A percentile compares a stretch with the other conserved stretches of the same genome.
Evolutionary conservation across 1,140 invertebrate genomes (phyloP).

Genomic region (Polyergus mexicanus): DNA sequence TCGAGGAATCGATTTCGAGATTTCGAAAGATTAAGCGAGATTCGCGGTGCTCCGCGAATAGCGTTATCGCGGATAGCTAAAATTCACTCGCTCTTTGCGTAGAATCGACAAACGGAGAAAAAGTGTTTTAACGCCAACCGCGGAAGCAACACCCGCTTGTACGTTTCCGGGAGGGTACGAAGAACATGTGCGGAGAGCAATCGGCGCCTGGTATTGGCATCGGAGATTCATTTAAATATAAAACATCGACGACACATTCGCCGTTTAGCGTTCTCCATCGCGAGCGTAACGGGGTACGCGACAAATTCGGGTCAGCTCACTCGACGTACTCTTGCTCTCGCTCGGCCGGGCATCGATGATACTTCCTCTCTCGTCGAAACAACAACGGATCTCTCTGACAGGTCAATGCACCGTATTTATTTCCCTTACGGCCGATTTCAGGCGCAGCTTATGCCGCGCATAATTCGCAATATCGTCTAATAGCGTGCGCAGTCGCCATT

Average conservation of each 20-base stretch:
- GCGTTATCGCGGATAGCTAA: not conserved
- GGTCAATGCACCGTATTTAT: constrained; percentile 39
- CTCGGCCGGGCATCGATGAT: constrained; percentile 62
- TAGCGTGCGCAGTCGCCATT: constrained; percentile 48
- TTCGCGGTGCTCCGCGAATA: not conserved
- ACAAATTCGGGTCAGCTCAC: constrained; percentile 70
- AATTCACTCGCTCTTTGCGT: constrained; percentile 15
- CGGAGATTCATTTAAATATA: constrained; percentile 60
- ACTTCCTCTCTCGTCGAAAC: constrained; percentile 29
- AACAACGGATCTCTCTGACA: constrained; percentile 17
- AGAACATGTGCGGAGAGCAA: constrained; percentile 39
- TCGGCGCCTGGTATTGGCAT: constrained; percentile 59
- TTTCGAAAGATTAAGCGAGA: not conserved
- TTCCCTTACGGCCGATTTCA: constrained; percentile 29
- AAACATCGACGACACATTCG: constrained; percentile 65
- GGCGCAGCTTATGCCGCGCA: constrained; percentile 42
- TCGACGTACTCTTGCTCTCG: constrained; percentile 57
- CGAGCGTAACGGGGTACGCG: constrained; percentile 25
- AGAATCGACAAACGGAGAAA: constrained; percentile 37
- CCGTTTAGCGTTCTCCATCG: constrained; percentile 64
- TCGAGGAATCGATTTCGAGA: constrained; percentile 9
- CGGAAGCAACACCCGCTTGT: constrained; percentile 30
- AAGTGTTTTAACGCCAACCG: constrained; percentile 60
- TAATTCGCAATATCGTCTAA: constrained; percentile 61
- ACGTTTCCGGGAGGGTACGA: constrained; percentile 13